A percentile compares a stretch with the other conserved stretches of the same genome.
phyloP scores from a whole-genome alignment of 2,888 invertebrate genomes.

The Drosophila mercatorum region DNA sequence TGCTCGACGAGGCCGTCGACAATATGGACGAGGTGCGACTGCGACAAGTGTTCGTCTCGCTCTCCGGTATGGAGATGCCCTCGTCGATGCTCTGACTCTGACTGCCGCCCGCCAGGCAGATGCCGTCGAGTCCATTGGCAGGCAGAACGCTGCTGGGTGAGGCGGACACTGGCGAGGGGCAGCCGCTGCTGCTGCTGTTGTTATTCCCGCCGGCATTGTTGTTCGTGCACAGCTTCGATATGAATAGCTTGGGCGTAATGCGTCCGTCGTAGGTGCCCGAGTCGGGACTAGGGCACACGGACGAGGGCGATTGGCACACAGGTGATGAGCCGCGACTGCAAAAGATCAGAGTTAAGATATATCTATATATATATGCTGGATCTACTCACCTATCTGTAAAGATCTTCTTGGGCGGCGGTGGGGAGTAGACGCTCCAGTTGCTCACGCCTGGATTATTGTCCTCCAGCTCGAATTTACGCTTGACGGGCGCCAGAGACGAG shows the following conservation, averaged over 20 bases:
- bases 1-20: constrained; percentile 64
- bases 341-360: constrained; percentile 1
- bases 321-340: constrained; percentile 84
- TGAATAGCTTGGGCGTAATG: constrained; percentile 84
- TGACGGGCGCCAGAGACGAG: constrained; percentile 89
- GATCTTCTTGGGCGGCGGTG: constrained; percentile 84
- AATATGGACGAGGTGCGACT: constrained; percentile 66
- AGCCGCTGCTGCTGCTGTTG: constrained; percentile 79
- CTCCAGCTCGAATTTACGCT: constrained; percentile 85
- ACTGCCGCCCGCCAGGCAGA: constrained; percentile 73
- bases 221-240: constrained; percentile 83
- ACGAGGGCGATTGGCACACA: constrained; percentile 84
- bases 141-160: constrained; percentile 74
- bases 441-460: constrained; percentile 75
- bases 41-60: constrained; percentile 65
- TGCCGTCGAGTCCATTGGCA: constrained; percentile 45
- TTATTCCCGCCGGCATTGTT: constrained; percentile 67
- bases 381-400: constrained; percentile 82
- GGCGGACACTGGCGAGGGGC: constrained; percentile 82
- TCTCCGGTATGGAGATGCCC: constrained; percentile 76
- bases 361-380: no score
- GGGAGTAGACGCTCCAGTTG: constrained; percentile 83
- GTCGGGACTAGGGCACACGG: constrained; percentile 84
- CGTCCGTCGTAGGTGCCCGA: constrained; percentile 84
- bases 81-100: constrained; percentile 81